These are phyloP conservation scores for Porites divaricata DNA, from an alignment of 92 coral and sea anemone genomes.

Conservation along the genomic window DNA sequence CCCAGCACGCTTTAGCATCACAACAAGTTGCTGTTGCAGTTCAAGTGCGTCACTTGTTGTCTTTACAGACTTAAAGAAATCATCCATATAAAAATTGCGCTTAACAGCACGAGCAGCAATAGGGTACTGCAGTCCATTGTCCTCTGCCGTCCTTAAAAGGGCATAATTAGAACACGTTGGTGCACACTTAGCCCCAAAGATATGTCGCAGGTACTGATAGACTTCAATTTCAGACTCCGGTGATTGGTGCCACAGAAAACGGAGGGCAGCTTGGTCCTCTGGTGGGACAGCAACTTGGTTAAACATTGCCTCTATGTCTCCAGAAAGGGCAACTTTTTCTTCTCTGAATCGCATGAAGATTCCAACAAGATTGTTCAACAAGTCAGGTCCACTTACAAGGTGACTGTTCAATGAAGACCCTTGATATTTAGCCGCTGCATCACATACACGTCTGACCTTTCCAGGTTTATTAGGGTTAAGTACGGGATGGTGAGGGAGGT, in stretches of 20 bases:
- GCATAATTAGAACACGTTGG: constrained; percentile 65
- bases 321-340: constrained; percentile 61
- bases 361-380: constrained; percentile 52
- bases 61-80: constrained; percentile 24
- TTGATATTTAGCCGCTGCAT: constrained; percentile 56
- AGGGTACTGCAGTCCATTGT: constrained; percentile 45
- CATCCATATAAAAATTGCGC: constrained; percentile 53
- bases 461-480: constrained; percentile 38
- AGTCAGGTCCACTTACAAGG: constrained; percentile 58
- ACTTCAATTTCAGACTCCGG: constrained; percentile 24
- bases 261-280: constrained; percentile 56
- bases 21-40: constrained; percentile 8
- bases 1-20: constrained; percentile 13
- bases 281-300: constrained; percentile 54
- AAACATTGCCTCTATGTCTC: constrained; percentile 68
- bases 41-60: constrained; percentile 16
- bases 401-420: constrained; percentile 54
- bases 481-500: constrained; percentile 31
- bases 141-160: constrained; percentile 45
- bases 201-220: constrained; percentile 53
- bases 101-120: constrained; percentile 48
- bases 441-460: constrained; percentile 54
- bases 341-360: constrained; percentile 60
- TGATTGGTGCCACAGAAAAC: constrained; percentile 60
- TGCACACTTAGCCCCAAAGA: constrained; percentile 48